Percentiles rank a stretch among this genome's conserved stretches.
Evolutionary conservation across 1,140 invertebrate species (phyloP).

Genomic region (Augochlora pura): DNA sequence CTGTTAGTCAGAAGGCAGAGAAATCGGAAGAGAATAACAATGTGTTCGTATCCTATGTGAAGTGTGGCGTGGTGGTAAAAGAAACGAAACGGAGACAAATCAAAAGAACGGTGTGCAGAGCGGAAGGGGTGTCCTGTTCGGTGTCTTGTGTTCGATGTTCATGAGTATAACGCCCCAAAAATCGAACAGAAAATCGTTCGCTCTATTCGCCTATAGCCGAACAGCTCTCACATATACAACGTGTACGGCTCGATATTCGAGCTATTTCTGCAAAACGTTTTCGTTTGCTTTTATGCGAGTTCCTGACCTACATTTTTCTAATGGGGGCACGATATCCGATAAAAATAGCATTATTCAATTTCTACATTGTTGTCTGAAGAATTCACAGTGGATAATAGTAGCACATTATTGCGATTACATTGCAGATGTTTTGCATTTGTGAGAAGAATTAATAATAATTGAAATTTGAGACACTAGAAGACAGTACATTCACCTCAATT

Average conservation of each 20-base stretch:
- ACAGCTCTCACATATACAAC: not conserved
- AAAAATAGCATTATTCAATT: not conserved
- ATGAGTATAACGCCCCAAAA: constrained; percentile 37
- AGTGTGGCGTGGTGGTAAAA: too few relatives aligned
- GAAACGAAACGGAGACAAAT: not conserved
- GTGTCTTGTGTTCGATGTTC: constrained; percentile 2
- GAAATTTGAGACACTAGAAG: too few relatives aligned
- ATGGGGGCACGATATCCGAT: too few relatives aligned
- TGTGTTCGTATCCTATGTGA: not conserved
- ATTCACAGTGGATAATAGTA: too few relatives aligned
- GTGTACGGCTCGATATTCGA: not conserved
- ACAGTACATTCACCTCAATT: too few relatives aligned
- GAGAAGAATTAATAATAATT: too few relatives aligned
- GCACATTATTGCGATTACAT: too few relatives aligned
- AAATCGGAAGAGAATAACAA: not conserved
- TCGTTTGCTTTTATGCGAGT: not conserved
- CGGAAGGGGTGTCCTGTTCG: constrained; percentile 4
- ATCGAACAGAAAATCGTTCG: constrained; percentile 16
- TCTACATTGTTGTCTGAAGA: not conserved
- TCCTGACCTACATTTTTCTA: constrained; percentile 1
- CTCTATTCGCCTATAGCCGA: constrained; percentile 15
- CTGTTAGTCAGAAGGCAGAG: not conserved
- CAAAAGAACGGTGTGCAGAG: not conserved
- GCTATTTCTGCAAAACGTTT: constrained; percentile 9
- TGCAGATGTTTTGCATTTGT: too few relatives aligned